A percentile compares a stretch with the other conserved stretches of the same genome.
phyloP scores from a whole-genome alignment of 2,888 invertebrate species.

The Amaurobius ferox region DNA sequence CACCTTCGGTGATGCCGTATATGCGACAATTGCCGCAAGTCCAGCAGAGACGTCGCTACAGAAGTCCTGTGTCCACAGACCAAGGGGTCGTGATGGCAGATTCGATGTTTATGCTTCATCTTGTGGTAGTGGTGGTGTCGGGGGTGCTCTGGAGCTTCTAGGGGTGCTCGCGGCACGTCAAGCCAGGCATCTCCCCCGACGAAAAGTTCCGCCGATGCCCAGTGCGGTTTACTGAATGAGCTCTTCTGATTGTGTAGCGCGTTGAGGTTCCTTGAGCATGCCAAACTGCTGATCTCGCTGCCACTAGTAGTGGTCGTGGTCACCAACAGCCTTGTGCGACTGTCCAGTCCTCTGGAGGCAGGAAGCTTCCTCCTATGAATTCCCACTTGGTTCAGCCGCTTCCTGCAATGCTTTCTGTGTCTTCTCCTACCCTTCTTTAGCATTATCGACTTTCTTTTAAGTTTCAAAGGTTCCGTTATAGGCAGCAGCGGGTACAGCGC shows the following conservation, averaged over 20 bases:
- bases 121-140: slow-evolving; percentile 52
- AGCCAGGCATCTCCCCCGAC: neutral
- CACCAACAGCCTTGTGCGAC: slow-evolving; percentile 56
- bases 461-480: slow-evolving; percentile 57
- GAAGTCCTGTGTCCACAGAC: slow-evolving; percentile 44
- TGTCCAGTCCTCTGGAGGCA: slow-evolving; percentile 21
- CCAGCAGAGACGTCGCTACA: slow-evolving; percentile 45
- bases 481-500: slow-evolving; percentile 64
- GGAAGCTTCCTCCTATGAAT: neutral
- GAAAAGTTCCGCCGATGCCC: slow-evolving; percentile 4
- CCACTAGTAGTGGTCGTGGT: slow-evolving; percentile 52
- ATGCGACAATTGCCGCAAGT: slow-evolving; percentile 17
- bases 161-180: neutral
- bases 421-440: slow-evolving; percentile 24
- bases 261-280: slow-evolving; percentile 61
- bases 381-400: slow-evolving; percentile 30
- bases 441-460: slow-evolving; percentile 32
- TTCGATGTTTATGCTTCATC: slow-evolving; percentile 55
- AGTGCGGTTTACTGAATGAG: slow-evolving; percentile 26
- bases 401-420: slow-evolving; percentile 66
- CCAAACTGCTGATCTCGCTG: slow-evolving; percentile 57
- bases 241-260: slow-evolving; percentile 51
- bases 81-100: slow-evolving; percentile 58
- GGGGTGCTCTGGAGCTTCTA: slow-evolving; percentile 18
- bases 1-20: slow-evolving; percentile 21